Conservation (phyloP, 2,113 vertebrate genomes). For the Myiopsitta monachus region DNA sequence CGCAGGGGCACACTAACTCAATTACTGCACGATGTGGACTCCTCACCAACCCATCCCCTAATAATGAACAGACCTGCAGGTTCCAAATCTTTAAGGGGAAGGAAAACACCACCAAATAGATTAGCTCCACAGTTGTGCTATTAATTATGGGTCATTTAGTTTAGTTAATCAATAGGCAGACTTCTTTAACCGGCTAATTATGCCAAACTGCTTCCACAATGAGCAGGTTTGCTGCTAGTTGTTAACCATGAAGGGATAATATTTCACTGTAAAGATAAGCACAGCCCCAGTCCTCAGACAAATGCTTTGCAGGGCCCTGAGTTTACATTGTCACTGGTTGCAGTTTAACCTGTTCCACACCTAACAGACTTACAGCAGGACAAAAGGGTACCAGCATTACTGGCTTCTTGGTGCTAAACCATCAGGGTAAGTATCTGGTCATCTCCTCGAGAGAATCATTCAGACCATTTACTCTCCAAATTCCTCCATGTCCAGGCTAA, state of each 20-base stretch:
- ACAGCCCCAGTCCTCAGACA: not conserved
- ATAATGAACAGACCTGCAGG: constrained; percentile 12
- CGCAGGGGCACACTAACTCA: not conserved
- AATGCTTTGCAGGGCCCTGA: not conserved
- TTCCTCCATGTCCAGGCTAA: not conserved
- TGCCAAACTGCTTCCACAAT: constrained; percentile 48
- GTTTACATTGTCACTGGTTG: not conserved
- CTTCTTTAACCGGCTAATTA: constrained; percentile 70
- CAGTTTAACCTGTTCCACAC: not conserved
- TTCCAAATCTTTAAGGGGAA: constrained; percentile 11
- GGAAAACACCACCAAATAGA: constrained; percentile 44
- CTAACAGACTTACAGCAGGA: not conserved
- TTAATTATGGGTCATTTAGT: constrained; percentile 72
- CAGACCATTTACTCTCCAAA: not conserved
- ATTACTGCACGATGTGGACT: not conserved
- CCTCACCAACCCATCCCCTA: constrained; percentile 2
- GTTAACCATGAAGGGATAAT: constrained; percentile 63
- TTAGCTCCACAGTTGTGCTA: constrained; percentile 50
- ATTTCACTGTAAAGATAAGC: constrained; percentile 56
- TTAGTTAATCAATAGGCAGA: constrained; percentile 71
- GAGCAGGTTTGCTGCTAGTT: constrained; percentile 53
- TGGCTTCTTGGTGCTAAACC: not conserved
- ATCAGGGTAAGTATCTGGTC: not conserved
- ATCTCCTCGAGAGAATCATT: not conserved
- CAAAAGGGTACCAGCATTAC: not conserved